These are phyloP conservation scores for Forbesichthys agassizii DNA, from an alignment of 2,113 vertebrate species.

Conservation along the genomic window DNA sequence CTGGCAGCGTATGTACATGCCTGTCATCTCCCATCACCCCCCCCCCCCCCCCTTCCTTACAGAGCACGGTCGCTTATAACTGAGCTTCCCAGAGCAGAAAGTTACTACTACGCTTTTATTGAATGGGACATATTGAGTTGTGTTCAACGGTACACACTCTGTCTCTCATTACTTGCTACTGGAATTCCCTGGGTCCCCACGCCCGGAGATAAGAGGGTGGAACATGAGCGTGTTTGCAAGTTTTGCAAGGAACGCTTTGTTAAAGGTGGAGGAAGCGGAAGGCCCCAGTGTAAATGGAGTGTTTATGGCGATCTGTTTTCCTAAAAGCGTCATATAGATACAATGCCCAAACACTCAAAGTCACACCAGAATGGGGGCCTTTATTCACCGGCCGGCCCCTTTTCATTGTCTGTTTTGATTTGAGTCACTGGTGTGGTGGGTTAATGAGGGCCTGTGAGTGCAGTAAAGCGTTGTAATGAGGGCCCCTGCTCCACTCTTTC, in stretches of 20 bases:
- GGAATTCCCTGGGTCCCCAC: constrained; percentile 29
- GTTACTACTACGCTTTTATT: constrained; percentile 34
- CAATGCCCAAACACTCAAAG: constrained; percentile 35
- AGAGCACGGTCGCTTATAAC: constrained; percentile 26
- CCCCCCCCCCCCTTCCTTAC: not conserved
- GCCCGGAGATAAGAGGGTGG: constrained; percentile 5
- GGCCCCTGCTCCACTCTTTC: constrained; percentile 58
- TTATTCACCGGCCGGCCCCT: constrained; percentile 52
- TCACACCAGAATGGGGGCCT: constrained; percentile 40
- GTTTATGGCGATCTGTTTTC: constrained; percentile 42
- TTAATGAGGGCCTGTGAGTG: constrained; percentile 77
- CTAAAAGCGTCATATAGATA: constrained; percentile 45
- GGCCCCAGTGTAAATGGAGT: constrained; percentile 17
- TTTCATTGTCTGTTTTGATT: constrained; percentile 76
- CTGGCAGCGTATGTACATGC: constrained; percentile 37
- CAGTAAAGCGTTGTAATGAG: constrained; percentile 75
- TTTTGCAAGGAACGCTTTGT: constrained; percentile 1
- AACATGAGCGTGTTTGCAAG: constrained; percentile 18
- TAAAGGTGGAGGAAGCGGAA: not conserved
- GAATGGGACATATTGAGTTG: constrained; percentile 30
- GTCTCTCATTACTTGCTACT: constrained; percentile 33
- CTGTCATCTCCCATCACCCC: constrained; percentile 52
- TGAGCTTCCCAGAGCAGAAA: constrained; percentile 19
- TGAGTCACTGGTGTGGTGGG: constrained; percentile 72
- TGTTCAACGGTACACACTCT: constrained; percentile 24